Base-by-base conservation (phyloP, 1,140 invertebrate genomes). In the Sycophaga agraensis region DNA sequence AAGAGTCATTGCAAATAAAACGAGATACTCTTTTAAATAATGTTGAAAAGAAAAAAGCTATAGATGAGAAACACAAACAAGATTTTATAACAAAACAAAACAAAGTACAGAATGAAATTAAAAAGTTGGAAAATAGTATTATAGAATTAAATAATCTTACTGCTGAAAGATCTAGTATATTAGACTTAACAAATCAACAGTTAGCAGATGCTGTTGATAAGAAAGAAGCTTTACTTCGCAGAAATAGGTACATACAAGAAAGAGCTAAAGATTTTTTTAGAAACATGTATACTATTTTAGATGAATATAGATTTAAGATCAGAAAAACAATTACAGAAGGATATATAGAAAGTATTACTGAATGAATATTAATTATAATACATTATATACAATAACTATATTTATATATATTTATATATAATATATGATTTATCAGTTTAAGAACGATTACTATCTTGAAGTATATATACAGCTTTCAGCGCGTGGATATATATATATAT, bases 251-350 rank as follows among this genome's bases (percentile, higher is more conserved):
- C 31, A 8, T 72, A 16, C 53, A 75, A 19, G 35, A 72, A 62
- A 34, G 40, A 19, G 68, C 67, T 1, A 66, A 70, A 59, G 5
- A n/a, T 22, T 73, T 75, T 42, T 77, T 77, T 21, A 19, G 22
- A 4, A n/a, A 64, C 48, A 68, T 76, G 22, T 70, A 66, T 54
- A 22, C 66, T 24, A 61, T 66, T n/a, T 42, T 76, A 8, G 60
- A 62, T 1, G 57, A 69, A 6, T 67, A 76, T 3, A 68, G 65
- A 56, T 7, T 14, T n/a, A 48, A 54, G 40, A 19, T 64, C 11
- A 58, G 11, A 64, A 57, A 63, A 58, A n/a, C n/a, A n/a, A n/a
- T n/a, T n/a, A n/a, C n/a, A n/a, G n/a, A n/a, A n/a, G n/a, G n/a
- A n/a, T n/a, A n/a, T n/a, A n/a, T n/a, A n/a, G n/a, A n/a, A n/a